Percentiles rank a stretch among this genome's conserved stretches.
These are phyloP conservation scores for Agonopterix alstromeriana DNA, from an alignment of 2,888 invertebrate species.

Conservation along the genomic window DNA sequence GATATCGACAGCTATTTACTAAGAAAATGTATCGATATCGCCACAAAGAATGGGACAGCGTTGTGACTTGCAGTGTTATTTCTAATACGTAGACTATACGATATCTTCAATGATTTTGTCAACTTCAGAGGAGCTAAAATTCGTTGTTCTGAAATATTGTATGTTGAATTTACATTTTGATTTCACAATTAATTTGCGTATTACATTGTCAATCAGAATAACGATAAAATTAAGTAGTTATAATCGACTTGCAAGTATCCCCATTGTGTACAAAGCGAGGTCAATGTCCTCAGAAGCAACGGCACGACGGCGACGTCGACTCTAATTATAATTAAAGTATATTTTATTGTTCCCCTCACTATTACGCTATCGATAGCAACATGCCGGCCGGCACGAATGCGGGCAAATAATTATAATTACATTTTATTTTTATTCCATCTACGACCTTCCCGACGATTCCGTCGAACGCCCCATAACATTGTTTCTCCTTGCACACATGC, in stretches of 20 bases:
- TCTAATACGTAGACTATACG: no score
- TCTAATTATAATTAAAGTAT: constrained; percentile 75
- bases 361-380: constrained; percentile 53
- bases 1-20: no score
- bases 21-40: no score
- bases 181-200: no score
- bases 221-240: no score
- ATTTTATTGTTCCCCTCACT: constrained; percentile 72
- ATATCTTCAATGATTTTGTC: no score
- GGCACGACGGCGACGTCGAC: constrained; percentile 25
- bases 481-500: constrained; percentile 15
- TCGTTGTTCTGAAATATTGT: no score
- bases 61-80: no score
- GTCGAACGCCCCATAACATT: constrained; percentile 25
- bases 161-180: no score
- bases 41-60: no score
- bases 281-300: constrained; percentile 31
- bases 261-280: constrained; percentile 21
- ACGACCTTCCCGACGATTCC: constrained; percentile 30
- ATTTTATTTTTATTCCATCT: constrained; percentile 63
- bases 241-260: constrained; percentile 14
- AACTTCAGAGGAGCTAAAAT: no score
- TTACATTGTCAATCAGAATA: no score
- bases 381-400: constrained; percentile 61
- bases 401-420: constrained; percentile 72